phyloP scores from a whole-genome alignment of 2,113 vertebrate species.

The Drymodes brunneopygia region DNA sequence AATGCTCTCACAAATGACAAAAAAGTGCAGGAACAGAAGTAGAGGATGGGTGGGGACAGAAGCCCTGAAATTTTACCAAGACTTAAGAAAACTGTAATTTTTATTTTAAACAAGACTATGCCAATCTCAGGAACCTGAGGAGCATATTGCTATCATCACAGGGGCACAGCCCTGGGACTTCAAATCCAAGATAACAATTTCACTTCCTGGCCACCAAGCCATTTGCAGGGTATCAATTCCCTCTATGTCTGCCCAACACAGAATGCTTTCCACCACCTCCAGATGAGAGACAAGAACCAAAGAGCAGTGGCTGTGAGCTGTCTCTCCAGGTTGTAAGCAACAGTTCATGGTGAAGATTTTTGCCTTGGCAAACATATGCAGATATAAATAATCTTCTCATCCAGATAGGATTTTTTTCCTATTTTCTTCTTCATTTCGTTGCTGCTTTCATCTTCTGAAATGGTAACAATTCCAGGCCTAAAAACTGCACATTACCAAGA shows the following conservation, averaged over 20 bases:
- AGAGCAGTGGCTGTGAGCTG: not conserved
- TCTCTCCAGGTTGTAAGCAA: not conserved
- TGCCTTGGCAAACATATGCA: not conserved
- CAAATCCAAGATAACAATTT: not conserved
- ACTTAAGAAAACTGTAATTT: not conserved
- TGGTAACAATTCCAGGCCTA: not conserved
- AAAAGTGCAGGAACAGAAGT: not conserved
- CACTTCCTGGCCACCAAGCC: not conserved
- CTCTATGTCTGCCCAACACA: not conserved
- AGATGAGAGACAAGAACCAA: not conserved
- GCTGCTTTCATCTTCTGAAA: not conserved
- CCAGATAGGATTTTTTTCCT: not conserved
- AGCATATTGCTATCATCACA: not conserved
- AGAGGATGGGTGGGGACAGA: not conserved
- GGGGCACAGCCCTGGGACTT: not conserved
- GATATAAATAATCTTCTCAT: not conserved
- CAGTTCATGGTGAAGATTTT: not conserved
- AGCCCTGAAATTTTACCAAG: not conserved
- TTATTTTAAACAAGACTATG: no score
- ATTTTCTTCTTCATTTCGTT: not conserved
- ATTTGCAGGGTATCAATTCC: not conserved
- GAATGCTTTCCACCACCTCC: not conserved
- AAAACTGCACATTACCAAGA: not conserved
- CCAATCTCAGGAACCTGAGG: not conserved
- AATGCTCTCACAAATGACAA: not conserved